Evolutionary conservation across 2,888 invertebrate species (phyloP).

Genomic region (Torymus tubicola): DNA sequence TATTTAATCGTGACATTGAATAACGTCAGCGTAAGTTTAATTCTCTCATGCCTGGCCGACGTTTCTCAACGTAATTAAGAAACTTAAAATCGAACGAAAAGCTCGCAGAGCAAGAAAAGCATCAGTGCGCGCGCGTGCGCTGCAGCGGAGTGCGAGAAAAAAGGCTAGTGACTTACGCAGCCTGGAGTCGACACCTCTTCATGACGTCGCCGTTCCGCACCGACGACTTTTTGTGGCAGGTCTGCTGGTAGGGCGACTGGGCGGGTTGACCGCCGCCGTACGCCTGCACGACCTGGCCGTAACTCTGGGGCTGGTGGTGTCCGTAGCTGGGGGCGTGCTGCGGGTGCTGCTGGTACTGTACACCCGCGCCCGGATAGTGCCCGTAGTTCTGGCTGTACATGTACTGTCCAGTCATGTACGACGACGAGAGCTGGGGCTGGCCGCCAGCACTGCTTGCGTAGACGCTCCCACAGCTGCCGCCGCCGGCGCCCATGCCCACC

Average conservation of each 20-base stretch:
- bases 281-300: conserved; percentile 72
- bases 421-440: conserved; percentile 67
- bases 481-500: conserved; percentile 68
- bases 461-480: conserved; percentile 67
- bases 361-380: conserved; percentile 63
- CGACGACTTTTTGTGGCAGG: conserved; percentile 82
- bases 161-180: conserved; percentile 79
- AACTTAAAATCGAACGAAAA: too few relatives aligned
- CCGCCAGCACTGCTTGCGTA: conserved; percentile 69
- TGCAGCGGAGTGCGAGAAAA: not conserved
- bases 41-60: too few relatives aligned
- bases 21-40: too few relatives aligned
- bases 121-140: too few relatives aligned
- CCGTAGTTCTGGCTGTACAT: conserved; percentile 73
- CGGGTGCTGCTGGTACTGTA: conserved; percentile 67
- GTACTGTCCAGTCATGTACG: conserved; percentile 75
- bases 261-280: conserved; percentile 67
- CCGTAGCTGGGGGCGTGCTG: conserved; percentile 59
- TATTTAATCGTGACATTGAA: too few relatives aligned
- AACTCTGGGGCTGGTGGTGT: conserved; percentile 55
- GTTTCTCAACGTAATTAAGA: too few relatives aligned
- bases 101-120: too few relatives aligned
- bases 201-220: conserved; percentile 82
- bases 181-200: conserved; percentile 83
- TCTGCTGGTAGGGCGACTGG: conserved; percentile 73